Percentiles rank a stretch among this genome's conserved stretches.
These are phyloP conservation scores for Cossypha heuglini DNA, from an alignment of 2,797 vertebrate species.

Conservation along the genomic window DNA sequence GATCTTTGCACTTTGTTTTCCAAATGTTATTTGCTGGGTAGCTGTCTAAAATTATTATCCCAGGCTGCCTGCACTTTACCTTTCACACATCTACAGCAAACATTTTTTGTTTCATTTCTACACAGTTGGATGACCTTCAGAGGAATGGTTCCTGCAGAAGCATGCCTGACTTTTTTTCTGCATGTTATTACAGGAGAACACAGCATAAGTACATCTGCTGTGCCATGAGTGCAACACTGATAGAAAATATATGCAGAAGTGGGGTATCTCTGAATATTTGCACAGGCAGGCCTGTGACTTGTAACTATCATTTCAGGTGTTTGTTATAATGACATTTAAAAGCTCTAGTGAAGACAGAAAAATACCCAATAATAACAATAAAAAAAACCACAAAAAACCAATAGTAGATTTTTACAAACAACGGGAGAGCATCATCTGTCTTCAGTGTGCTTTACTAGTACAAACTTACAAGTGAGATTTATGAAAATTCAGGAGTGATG, in stretches of 20 bases:
- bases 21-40: neutral
- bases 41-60: neutral
- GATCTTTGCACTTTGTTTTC: neutral
- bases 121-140: neutral
- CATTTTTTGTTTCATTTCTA: neutral
- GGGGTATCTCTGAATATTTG: neutral
- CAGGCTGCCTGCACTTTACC: neutral
- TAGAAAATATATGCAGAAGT: neutral
- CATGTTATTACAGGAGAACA: neutral
- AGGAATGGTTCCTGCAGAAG: neutral
- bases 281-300: neutral
- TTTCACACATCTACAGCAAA: neutral
- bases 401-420: neutral
- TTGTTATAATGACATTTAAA: neutral
- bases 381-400: neutral
- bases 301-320: neutral
- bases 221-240: neutral
- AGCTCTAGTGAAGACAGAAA: neutral
- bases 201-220: neutral
- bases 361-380: neutral
- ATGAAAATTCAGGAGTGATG: neutral
- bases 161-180: neutral
- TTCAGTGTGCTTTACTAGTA: neutral
- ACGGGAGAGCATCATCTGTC: neutral
- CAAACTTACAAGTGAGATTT: neutral